These are phyloP conservation scores for Argyra leucocephala DNA, from an alignment of 2,888 invertebrate species.

Conservation along the genomic window DNA sequence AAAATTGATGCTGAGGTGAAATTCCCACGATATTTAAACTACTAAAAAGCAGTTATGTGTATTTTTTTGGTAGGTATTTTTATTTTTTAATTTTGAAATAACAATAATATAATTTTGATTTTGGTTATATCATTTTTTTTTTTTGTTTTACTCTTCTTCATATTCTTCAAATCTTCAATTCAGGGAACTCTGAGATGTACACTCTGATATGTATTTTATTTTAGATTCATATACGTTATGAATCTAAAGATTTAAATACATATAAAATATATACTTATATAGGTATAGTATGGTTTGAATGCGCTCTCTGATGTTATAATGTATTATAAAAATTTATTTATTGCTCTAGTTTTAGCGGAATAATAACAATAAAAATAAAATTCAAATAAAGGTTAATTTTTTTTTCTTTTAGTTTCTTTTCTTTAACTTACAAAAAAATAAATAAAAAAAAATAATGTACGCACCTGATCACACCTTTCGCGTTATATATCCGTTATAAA, in stretches of 20 bases:
- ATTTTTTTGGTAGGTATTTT: not conserved
- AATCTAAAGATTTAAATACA: no score
- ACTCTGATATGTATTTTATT: no score
- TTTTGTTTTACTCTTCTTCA: no score
- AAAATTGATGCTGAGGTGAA: not conserved
- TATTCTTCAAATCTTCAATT: no score
- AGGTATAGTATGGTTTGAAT: no score
- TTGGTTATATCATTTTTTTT: no score
- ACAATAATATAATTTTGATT: no score
- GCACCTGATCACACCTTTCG: conserved; percentile 3
- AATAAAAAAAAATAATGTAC: not conserved
- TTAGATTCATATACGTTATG: no score
- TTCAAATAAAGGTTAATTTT: not conserved
- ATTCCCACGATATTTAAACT: not conserved
- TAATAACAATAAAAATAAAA: not conserved
- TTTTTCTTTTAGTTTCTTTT: not conserved
- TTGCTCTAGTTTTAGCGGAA: conserved; percentile 6
- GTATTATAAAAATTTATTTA: not conserved
- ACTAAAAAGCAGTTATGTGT: not conserved
- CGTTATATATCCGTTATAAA: not conserved
- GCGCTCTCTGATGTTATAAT: no score
- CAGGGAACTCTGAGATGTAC: no score
- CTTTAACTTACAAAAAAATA: no score
- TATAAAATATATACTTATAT: no score
- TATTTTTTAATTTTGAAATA: not conserved